phyloP scores from a whole-genome alignment of 2,797 vertebrate species.

The Galagoides demidoff region DNA sequence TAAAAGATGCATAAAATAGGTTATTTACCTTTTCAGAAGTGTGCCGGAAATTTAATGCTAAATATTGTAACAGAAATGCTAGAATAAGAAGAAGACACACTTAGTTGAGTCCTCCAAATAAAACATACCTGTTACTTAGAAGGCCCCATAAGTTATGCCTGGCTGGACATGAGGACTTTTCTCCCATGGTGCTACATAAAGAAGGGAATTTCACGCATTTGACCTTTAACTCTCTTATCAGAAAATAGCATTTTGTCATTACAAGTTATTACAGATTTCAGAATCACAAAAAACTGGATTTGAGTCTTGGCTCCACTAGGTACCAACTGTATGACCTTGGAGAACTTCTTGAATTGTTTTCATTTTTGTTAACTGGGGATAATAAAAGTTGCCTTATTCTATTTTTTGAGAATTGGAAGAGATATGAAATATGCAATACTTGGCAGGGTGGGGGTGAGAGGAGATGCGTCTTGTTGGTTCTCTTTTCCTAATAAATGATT shows the following conservation, averaged over 20 bases:
- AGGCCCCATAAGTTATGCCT: background rate
- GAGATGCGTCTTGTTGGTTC: background rate
- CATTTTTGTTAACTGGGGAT: background rate
- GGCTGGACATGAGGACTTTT: background rate
- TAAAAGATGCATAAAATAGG: background rate
- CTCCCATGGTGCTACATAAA: background rate
- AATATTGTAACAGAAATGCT: background rate
- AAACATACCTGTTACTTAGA: background rate
- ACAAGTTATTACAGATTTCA: constrained; percentile 1
- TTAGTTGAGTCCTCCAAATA: background rate
- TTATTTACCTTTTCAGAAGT: background rate
- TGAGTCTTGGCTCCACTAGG: background rate
- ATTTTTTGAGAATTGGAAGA: background rate
- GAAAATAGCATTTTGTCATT: background rate
- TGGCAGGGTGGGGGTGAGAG: background rate
- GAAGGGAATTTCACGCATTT: background rate
- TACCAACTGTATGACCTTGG: background rate
- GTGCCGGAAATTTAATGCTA: background rate
- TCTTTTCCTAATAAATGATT: background rate
- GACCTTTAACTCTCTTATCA: background rate
- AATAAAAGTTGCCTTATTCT: background rate
- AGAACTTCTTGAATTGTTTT: background rate
- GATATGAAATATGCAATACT: background rate
- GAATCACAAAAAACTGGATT: background rate
- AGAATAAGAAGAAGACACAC: background rate